These are phyloP conservation scores for Lophura nycthemera DNA, from an alignment of 2,113 vertebrate species.

Conservation along the genomic window DNA sequence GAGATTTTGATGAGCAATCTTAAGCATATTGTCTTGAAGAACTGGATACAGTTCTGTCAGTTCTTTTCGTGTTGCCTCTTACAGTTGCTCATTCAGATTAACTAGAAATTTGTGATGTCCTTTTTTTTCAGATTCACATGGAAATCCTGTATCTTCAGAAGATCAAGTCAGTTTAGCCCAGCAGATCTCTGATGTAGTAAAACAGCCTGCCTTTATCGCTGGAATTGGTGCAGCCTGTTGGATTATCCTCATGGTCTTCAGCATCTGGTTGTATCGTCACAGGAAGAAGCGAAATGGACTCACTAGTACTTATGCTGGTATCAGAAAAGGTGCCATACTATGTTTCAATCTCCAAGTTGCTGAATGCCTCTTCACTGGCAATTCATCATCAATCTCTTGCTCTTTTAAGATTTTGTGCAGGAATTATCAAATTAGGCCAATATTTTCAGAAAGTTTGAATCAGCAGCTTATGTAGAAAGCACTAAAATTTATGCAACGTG, in stretches of 20 bases:
- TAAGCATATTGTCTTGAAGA: not conserved
- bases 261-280: constrained; percentile 97
- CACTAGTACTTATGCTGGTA: constrained; percentile 93
- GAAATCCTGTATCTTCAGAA: constrained; percentile 86
- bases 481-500: fast-evolving
- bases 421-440: not conserved
- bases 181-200: constrained; percentile 97
- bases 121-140: constrained; percentile 85
- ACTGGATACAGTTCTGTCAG: not conserved
- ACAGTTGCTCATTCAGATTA: not conserved
- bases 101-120: not conserved
- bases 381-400: not conserved
- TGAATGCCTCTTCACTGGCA: not conserved
- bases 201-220: constrained; percentile 96
- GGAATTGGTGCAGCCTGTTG: constrained; percentile 97
- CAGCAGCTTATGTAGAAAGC: not conserved
- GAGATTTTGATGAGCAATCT: not conserved
- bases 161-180: constrained; percentile 91
- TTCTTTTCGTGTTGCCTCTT: not conserved
- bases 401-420: not conserved
- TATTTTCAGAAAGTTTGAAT: not conserved
- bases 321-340: constrained; percentile 89
- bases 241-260: constrained; percentile 99
- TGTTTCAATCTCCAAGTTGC: not conserved
- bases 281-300: constrained; percentile 94